Evolutionary conservation across 2,797 vertebrate species (phyloP).

Genomic region (Dicrostonyx torquatus): DNA sequence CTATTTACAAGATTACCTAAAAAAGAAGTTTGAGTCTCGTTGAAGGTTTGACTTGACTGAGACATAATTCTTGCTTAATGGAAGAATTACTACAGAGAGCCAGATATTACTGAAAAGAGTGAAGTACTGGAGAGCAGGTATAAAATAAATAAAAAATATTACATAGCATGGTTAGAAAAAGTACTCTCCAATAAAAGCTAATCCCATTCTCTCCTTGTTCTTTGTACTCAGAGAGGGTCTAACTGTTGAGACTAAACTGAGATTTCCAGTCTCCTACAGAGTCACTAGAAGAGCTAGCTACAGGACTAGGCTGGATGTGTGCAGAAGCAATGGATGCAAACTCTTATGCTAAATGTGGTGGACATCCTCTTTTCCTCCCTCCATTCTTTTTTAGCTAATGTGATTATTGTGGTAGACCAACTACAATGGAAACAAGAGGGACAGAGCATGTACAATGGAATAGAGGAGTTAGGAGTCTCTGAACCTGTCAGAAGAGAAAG

Average conservation of each 20-base stretch:
- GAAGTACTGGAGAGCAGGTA: background rate
- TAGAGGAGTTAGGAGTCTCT: background rate
- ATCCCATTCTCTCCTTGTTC: background rate
- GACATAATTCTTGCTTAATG: constrained; percentile 30
- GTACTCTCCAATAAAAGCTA: background rate
- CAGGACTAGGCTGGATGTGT: background rate
- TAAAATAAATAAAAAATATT: background rate
- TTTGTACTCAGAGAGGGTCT: background rate
- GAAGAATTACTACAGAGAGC: background rate
- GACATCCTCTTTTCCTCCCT: background rate
- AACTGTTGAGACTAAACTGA: background rate
- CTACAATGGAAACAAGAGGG: background rate
- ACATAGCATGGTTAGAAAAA: constrained; percentile 13
- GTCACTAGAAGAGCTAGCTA: background rate
- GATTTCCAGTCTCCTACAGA: background rate
- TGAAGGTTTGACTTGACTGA: constrained; percentile 1
- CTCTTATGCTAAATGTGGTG: background rate
- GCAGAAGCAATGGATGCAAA: background rate
- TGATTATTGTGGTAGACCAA: background rate
- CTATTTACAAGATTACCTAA: background rate
- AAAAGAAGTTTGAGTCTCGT: constrained; percentile 16
- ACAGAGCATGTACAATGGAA: background rate
- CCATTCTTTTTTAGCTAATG: background rate
- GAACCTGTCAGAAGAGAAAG: too few relatives aligned
- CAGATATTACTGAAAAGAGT: background rate